Evolutionary conservation across 23 tunicate species (phyloP), one percentile per base, ranked within the genome.

Genomic region (Halocynthia aurantium): DNA sequence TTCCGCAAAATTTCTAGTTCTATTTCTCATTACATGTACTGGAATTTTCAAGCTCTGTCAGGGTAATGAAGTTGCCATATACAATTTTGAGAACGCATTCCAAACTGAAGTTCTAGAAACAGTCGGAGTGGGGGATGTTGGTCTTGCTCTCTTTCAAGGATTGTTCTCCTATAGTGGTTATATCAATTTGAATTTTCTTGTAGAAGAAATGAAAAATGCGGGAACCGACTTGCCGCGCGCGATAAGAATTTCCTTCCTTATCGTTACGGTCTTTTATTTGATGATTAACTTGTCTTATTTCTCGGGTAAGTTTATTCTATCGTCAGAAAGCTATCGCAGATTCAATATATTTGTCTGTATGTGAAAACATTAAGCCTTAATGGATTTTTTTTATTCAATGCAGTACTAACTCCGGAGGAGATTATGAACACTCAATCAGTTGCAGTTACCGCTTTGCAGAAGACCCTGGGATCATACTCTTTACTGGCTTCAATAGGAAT

Each of bases 101-200:
- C 62, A 55, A 7, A 57, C 78, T 6, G 80, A 76, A 61, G 83
- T 71, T 55, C 52, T 87, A 7, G 64, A 71, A 10, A 81, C 80
- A 2, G 51, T 87, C 8, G 73, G 76, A 7, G 72, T 82, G 57
- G 52, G 75, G 6, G 83, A 87, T 51, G 78, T 87, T 7, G 85
- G 87, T 6, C 58, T 82, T 22, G 93, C 83, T 49, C 77, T 82
- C 49, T 87, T 82, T 53, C 93, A 77, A 80, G 95, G 95, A 10
- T 52, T 88, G 62, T 88, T 73, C 55, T 79, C 95, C 8, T 88
- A 88, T 71, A 80, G 68, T 58, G 95, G 95, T 11, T 88, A 88
- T 88, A 80, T 73, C 54, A 68, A 68, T 54, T 53, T 88, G 57
- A 88, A 80, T 53, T 78, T 73, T 74, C 67, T 88, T 7, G 19